Evolutionary conservation across 2,888 invertebrate genomes (phyloP).

Genomic region (Leptopterna dolabrata): DNA sequence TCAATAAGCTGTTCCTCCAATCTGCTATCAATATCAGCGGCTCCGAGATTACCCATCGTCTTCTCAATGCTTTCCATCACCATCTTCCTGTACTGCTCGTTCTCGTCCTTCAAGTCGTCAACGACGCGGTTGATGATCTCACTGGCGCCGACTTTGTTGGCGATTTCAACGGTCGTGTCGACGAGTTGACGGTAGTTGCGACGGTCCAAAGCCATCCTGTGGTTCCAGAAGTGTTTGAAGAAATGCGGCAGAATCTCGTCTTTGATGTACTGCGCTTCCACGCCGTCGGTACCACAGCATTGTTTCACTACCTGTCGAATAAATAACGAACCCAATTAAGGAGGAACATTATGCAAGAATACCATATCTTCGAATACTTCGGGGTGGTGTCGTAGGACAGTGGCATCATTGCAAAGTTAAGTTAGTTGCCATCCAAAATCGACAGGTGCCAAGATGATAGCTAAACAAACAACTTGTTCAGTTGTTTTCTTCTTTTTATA

Average conservation of each 20-base stretch:
- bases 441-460: too few relatives aligned
- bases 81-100: slow-evolving; percentile 99
- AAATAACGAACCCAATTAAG: too few relatives aligned
- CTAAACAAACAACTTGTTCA: too few relatives aligned
- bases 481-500: too few relatives aligned
- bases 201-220: slow-evolving; percentile 98
- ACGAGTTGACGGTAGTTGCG: slow-evolving; percentile 95
- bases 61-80: slow-evolving; percentile 99
- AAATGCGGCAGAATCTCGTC: slow-evolving; percentile 98
- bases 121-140: slow-evolving; percentile 99
- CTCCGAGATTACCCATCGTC: slow-evolving; percentile 96
- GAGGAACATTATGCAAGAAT: too few relatives aligned
- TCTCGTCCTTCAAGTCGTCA: slow-evolving; percentile 99
- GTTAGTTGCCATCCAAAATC: too few relatives aligned
- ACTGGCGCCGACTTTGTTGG: slow-evolving; percentile 99
- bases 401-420: too few relatives aligned
- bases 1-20: slow-evolving; percentile 99
- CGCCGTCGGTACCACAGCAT: slow-evolving; percentile 99
- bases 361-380: too few relatives aligned
- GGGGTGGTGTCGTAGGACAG: too few relatives aligned
- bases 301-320: slow-evolving; percentile 90
- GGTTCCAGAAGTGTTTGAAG: slow-evolving; percentile 99
- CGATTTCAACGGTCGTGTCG: slow-evolving; percentile 99
- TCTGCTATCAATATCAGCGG: slow-evolving; percentile 97
- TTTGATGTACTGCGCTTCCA: slow-evolving; percentile 98